phyloP scores from a whole-genome alignment of 2,888 invertebrate genomes.

The Ectemnius continuus region DNA sequence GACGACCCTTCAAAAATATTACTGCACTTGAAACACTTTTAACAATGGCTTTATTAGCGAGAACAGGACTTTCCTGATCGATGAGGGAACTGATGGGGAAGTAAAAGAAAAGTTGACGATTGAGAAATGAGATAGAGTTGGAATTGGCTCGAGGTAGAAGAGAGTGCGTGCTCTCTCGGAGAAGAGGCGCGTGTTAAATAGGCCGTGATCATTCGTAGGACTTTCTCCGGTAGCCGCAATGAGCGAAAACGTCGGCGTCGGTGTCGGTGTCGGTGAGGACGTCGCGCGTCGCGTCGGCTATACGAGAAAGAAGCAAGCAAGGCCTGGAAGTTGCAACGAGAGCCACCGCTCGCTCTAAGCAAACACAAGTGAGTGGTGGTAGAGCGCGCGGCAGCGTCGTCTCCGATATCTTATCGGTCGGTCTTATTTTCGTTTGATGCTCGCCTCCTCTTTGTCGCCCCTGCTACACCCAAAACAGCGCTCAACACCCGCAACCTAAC shows the following conservation, averaged over 20 bases:
- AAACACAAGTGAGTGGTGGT: constrained; percentile 15
- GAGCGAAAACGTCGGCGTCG: constrained; percentile 49
- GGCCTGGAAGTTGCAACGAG: constrained; percentile 28
- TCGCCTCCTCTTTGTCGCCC: not conserved
- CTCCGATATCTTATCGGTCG: constrained; percentile 25
- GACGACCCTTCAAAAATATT: too few relatives aligned
- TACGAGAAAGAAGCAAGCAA: too few relatives aligned
- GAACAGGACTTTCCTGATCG: too few relatives aligned
- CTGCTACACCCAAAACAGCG: too few relatives aligned
- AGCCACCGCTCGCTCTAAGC: constrained; percentile 18
- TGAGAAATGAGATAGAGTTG: constrained; percentile 18
- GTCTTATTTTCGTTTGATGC: not conserved
- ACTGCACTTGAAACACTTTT: too few relatives aligned
- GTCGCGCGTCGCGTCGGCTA: not conserved
- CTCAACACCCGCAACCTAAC: too few relatives aligned
- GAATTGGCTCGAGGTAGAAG: constrained; percentile 48
- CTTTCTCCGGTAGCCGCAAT: constrained; percentile 68
- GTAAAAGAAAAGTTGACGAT: too few relatives aligned
- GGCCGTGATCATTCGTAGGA: constrained; percentile 71
- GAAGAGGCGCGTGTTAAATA: constrained; percentile 65
- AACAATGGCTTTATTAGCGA: too few relatives aligned
- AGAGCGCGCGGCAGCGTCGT: constrained; percentile 3
- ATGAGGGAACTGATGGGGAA: too few relatives aligned
- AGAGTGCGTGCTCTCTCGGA: constrained; percentile 31
- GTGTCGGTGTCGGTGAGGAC: constrained; percentile 19